These are phyloP conservation scores for Acanthosepion lycidas DNA, from an alignment of 2,888 invertebrate genomes.

Conservation along the genomic window DNA sequence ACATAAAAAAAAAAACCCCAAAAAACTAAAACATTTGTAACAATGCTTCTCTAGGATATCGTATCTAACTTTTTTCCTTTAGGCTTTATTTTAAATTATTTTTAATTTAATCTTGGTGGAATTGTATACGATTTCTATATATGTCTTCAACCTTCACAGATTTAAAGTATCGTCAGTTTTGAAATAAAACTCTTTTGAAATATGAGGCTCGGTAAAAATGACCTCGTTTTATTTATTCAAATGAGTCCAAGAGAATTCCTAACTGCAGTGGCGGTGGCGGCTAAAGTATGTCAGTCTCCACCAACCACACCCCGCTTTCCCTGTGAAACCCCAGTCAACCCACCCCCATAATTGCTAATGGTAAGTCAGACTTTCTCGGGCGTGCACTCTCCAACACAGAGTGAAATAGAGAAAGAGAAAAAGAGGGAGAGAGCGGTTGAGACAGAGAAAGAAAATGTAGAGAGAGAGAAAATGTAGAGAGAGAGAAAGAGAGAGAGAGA, in stretches of 20 bases:
- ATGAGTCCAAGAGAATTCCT: slow-evolving; percentile 33
- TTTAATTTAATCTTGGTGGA: too few relatives aligned
- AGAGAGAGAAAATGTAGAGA: not conserved
- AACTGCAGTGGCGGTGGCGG: too few relatives aligned
- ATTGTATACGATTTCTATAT: not conserved
- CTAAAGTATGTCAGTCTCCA: slow-evolving; percentile 4
- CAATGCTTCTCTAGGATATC: too few relatives aligned
- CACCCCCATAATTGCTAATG: not conserved
- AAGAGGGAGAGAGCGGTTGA: not conserved
- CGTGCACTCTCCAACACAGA: not conserved
- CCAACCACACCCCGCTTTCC: not conserved
- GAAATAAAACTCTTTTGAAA: not conserved
- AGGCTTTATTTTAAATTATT: too few relatives aligned
- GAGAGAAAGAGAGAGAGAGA: not conserved
- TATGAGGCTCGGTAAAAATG: not conserved
- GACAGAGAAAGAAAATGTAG: not conserved
- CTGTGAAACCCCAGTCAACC: not conserved
- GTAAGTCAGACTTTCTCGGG: not conserved
- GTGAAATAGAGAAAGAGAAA: too few relatives aligned
- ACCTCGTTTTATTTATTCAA: not conserved
- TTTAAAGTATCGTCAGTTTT: not conserved
- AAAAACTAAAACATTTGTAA: too few relatives aligned
- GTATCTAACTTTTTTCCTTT: too few relatives aligned
- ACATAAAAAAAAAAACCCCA: too few relatives aligned
- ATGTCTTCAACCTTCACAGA: not conserved